A percentile compares a stretch with the other conserved stretches of the same genome.
phyloP scores from a whole-genome alignment of 2,113 vertebrate species.

The Halcyon malimbica region DNA sequence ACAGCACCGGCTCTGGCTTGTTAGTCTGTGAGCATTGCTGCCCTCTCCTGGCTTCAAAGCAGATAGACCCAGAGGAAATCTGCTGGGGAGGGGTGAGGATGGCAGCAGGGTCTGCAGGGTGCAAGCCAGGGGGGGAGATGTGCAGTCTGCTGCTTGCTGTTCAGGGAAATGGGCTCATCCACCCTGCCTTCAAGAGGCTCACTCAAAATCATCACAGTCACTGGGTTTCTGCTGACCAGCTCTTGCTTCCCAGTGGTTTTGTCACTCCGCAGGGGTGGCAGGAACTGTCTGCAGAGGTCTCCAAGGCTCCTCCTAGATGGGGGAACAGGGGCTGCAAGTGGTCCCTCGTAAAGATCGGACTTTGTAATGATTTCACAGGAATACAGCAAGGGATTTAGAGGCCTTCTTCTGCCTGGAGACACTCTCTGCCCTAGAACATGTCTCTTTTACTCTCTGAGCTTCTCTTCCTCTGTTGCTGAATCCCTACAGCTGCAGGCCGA shows the following conservation, averaged over 20 bases:
- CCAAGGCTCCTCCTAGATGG: background rate
- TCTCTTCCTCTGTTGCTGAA: background rate
- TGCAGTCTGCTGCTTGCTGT: background rate
- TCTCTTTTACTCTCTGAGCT: background rate
- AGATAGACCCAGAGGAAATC: background rate
- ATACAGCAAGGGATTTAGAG: background rate
- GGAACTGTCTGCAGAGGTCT: background rate
- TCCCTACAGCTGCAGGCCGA: background rate
- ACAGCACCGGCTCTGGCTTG: rapidly evolving
- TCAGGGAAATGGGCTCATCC: background rate
- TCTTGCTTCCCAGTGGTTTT: background rate
- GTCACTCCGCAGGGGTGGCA: background rate
- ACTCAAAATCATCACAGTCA: background rate
- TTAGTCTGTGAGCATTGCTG: conserved; percentile 25
- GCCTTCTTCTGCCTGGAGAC: background rate
- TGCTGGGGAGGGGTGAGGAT: rapidly evolving
- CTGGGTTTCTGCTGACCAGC: rapidly evolving
- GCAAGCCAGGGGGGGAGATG: background rate
- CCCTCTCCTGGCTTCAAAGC: conserved; percentile 40
- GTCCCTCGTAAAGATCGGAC: rapidly evolving
- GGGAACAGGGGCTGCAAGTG: rapidly evolving
- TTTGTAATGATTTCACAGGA: background rate
- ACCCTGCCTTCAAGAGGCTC: background rate
- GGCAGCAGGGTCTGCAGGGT: background rate
- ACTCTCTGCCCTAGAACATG: rapidly evolving